Percentiles rank a stretch among this genome's conserved stretches.
phyloP scores from a whole-genome alignment of 2,888 invertebrate genomes.

The Halocaridina rubra region DNA sequence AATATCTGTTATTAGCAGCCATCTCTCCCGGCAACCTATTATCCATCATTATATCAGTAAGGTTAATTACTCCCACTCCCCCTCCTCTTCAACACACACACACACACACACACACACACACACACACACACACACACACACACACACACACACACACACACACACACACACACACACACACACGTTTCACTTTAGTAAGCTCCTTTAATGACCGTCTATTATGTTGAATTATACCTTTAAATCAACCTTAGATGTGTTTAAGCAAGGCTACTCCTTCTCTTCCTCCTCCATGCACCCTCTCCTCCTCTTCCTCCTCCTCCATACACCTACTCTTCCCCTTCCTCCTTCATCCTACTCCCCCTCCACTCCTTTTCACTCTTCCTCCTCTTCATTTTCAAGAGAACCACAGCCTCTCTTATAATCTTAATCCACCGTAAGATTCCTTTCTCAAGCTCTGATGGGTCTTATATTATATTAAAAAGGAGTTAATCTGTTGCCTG shows the following conservation, averaged over 20 bases:
- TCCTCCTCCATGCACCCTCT: background rate
- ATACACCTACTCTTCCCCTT: background rate
- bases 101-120: no score
- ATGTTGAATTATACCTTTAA: conserved; percentile 9
- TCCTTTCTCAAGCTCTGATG: no score
- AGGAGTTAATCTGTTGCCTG: no score
- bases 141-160: no score
- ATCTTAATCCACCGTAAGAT: no score
- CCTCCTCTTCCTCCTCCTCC: background rate
- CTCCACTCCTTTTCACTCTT: background rate
- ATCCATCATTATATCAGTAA: conserved; percentile 28
- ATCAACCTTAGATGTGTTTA: conserved; percentile 8
- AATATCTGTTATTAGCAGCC: conserved; percentile 10
- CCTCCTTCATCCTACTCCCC: background rate
- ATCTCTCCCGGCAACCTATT: conserved; percentile 1
- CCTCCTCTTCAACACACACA: no score
- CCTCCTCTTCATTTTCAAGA: no score
- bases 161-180: no score
- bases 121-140: no score
- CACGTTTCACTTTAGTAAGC: conserved; percentile 11
- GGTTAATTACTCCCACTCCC: no score
- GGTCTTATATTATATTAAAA: no score
- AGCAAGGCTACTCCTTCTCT: background rate
- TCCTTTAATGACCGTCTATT: conserved; percentile 18
- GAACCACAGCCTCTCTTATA: no score